These are phyloP conservation scores for Anser brachyrhynchus DNA, from an alignment of 2,113 vertebrate species.

Conservation along the genomic window DNA sequence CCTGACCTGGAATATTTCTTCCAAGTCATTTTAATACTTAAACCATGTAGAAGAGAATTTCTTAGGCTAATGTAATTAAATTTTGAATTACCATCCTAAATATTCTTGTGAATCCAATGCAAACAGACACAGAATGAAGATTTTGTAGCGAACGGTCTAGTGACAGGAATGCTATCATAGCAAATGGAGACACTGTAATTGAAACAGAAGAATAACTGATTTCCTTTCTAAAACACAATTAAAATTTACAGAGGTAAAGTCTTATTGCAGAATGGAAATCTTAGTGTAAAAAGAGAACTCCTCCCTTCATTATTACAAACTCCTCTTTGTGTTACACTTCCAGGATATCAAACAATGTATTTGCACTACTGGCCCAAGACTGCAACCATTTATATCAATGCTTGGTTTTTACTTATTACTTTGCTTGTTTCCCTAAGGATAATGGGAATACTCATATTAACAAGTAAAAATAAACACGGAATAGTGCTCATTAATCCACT, in stretches of 20 bases:
- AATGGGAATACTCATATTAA: background rate
- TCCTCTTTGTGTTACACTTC: background rate
- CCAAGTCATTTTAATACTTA: background rate
- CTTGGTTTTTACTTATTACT: background rate
- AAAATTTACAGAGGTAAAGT: conserved; percentile 24
- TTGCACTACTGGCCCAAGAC: background rate
- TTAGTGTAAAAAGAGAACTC: background rate
- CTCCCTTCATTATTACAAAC: background rate
- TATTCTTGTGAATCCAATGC: conserved; percentile 92
- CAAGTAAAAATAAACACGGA: background rate
- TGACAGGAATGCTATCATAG: conserved; percentile 93
- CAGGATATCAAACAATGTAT: accelerated
- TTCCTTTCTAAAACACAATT: background rate
- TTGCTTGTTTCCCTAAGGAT: background rate
- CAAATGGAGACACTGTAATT: conserved; percentile 91
- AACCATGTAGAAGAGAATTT: background rate
- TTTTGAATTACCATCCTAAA: conserved; percentile 89
- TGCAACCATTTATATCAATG: background rate
- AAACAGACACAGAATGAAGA: conserved; percentile 85
- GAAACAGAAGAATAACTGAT: conserved; percentile 41
- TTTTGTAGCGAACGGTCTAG: conserved; percentile 86
- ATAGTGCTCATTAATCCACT: background rate
- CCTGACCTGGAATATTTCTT: conserved; percentile 16
- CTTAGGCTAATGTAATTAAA: conserved; percentile 22
- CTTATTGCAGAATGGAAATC: conserved; percentile 12